Percentiles rank a stretch among this genome's conserved stretches.
Conservation (phyloP, 2,888 invertebrate species). For the Cataglyphis albicans region DNA sequence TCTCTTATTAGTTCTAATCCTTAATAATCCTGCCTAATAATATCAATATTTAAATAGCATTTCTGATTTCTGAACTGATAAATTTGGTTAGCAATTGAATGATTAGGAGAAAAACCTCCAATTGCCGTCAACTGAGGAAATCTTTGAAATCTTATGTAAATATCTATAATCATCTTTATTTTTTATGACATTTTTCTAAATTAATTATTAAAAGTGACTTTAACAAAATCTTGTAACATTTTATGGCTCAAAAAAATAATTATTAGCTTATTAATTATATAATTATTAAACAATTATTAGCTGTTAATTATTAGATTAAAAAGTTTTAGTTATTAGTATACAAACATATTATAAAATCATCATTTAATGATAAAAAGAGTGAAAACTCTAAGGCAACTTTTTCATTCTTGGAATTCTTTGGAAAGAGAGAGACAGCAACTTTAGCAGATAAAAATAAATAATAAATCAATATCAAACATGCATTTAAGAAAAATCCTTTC, state of each 20-base stretch:
- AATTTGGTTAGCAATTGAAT: background rate
- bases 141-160: background rate
- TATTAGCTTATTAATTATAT: no score
- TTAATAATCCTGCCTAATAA: background rate
- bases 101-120: background rate
- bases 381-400: conserved; percentile 7
- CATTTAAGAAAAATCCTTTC: conserved; percentile 18
- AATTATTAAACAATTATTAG: background rate
- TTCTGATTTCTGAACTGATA: background rate
- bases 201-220: conserved; percentile 8
- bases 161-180: background rate
- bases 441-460: conserved; percentile 30
- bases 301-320: conserved; percentile 23
- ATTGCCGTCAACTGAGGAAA: background rate
- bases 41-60: background rate
- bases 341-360: conserved; percentile 14
- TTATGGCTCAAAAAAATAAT: conserved; percentile 3
- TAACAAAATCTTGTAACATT: background rate
- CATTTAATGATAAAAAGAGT: conserved; percentile 12
- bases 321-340: conserved; percentile 9
- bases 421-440: background rate
- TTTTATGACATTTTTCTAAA: background rate
- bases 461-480: conserved; percentile 29
- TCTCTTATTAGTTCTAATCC: conserved; percentile 4
- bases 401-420: conserved; percentile 18